phyloP scores from a whole-genome alignment of 2,888 invertebrate species.

The Halocaridina rubra region DNA sequence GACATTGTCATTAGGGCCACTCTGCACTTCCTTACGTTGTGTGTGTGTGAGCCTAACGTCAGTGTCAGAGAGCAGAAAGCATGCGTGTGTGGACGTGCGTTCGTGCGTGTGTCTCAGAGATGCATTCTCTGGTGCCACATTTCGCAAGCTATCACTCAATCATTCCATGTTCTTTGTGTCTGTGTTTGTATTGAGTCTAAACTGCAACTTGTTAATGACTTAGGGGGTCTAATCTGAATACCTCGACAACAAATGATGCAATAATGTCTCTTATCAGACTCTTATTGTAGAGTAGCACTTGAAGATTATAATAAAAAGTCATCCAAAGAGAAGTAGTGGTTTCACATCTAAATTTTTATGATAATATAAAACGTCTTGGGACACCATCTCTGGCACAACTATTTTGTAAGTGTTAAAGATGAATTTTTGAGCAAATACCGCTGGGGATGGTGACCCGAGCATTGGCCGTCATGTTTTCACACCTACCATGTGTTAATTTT shows the following conservation, averaged over 20 bases:
- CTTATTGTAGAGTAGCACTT: slow-evolving; percentile 54
- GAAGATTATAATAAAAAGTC: slow-evolving; percentile 47
- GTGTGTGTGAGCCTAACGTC: not conserved
- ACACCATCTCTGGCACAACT: slow-evolving; percentile 48
- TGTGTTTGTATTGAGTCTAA: slow-evolving; percentile 59
- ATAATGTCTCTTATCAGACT: slow-evolving; percentile 63
- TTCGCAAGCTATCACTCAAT: slow-evolving; percentile 44
- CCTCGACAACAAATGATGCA: slow-evolving; percentile 63
- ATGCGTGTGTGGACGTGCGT: slow-evolving; percentile 12
- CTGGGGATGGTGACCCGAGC: slow-evolving; percentile 46
- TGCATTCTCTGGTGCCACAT: slow-evolving; percentile 33
- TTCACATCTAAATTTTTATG: slow-evolving; percentile 40
- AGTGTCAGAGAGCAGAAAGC: not conserved
- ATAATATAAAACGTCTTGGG: slow-evolving; percentile 36
- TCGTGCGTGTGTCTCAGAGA: slow-evolving; percentile 26
- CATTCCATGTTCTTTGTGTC: slow-evolving; percentile 62
- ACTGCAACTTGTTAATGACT: slow-evolving; percentile 51
- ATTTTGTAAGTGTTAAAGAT: slow-evolving; percentile 57
- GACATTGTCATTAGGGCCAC: not conserved
- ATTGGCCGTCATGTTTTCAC: slow-evolving; percentile 25
- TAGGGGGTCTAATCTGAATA: slow-evolving; percentile 53
- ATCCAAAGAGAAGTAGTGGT: slow-evolving; percentile 44
- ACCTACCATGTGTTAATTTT: slow-evolving; percentile 18
- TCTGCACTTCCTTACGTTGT: not conserved
- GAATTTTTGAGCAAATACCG: slow-evolving; percentile 40